Evolutionary conservation across 2,888 invertebrate species (phyloP).

Genomic region (Petrolisthes manimaculis): DNA sequence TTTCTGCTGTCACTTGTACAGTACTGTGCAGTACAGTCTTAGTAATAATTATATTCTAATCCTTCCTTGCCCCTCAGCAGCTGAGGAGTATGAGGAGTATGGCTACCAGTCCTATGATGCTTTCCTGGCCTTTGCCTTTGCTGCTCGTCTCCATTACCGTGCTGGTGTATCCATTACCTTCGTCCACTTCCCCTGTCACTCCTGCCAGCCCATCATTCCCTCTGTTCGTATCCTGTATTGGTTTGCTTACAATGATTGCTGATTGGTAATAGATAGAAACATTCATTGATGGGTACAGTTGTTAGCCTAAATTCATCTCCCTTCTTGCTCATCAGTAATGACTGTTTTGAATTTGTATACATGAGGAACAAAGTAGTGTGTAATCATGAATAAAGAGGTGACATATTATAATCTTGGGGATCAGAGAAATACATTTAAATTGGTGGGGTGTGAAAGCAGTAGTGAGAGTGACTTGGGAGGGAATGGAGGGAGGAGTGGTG

Average conservation of each 20-base stretch:
- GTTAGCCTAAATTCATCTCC: neutral
- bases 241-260: too few species aligned
- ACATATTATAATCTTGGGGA: too few species aligned
- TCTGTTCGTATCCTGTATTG: slow-evolving; percentile 70
- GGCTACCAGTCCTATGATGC: slow-evolving; percentile 68
- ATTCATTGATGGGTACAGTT: neutral
- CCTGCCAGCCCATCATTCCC: slow-evolving; percentile 79
- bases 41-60: too few species aligned
- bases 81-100: slow-evolving; percentile 16
- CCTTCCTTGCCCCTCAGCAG: neutral
- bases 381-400: too few species aligned
- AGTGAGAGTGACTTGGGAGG: too few species aligned
- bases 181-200: slow-evolving; percentile 73
- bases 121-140: slow-evolving; percentile 68
- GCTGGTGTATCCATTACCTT: slow-evolving; percentile 72
- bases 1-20: too few species aligned
- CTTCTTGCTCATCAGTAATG: neutral
- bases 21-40: too few species aligned
- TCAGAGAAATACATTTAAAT: too few species aligned
- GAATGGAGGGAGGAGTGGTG: too few species aligned
- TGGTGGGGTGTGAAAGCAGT: too few species aligned
- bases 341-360: neutral
- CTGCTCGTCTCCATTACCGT: slow-evolving; percentile 70
- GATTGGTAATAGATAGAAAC: neutral
- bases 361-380: too few species aligned